Evolutionary conservation across 2,888 invertebrate species (phyloP).

Genomic region (Horisme vitalbata): DNA sequence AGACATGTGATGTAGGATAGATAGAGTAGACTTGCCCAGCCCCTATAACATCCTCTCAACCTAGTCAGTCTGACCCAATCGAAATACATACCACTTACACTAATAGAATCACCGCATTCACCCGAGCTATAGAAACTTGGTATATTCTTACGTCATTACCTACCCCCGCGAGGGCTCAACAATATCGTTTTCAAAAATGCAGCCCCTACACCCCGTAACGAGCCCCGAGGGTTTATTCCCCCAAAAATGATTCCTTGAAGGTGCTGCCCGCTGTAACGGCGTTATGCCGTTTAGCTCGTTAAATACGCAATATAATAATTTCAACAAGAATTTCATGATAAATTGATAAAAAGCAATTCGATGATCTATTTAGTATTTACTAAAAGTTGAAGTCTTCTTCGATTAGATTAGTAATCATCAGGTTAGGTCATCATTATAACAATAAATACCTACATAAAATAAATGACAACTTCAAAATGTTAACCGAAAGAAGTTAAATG

Average conservation of each 20-base stretch:
- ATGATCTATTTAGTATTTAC: too few species aligned
- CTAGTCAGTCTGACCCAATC: too few species aligned
- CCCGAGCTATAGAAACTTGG: slow-evolving; percentile 14
- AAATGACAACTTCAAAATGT: too few species aligned
- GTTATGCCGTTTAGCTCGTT: slow-evolving; percentile 48
- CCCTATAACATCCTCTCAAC: too few species aligned
- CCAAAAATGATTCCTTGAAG: slow-evolving; percentile 49
- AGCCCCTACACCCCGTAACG: slow-evolving; percentile 44
- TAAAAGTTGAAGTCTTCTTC: too few species aligned
- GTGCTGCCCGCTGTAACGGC: slow-evolving; percentile 32
- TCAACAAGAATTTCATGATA: slow-evolving; percentile 32
- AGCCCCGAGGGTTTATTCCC: slow-evolving; percentile 38
- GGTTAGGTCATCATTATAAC: too few species aligned
- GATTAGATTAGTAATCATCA: too few species aligned
- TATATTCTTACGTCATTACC: slow-evolving; percentile 51
- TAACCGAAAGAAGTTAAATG: too few species aligned
- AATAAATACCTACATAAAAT: too few species aligned
- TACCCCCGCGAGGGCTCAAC: slow-evolving; percentile 40
- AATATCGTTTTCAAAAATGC: slow-evolving; percentile 55
- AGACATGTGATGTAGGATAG: too few species aligned
- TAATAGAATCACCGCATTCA: slow-evolving; percentile 21
- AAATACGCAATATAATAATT: slow-evolving; percentile 45
- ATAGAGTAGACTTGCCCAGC: too few species aligned
- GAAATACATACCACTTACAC: not conserved
- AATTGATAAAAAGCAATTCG: too few species aligned